Conservation (phyloP, 2,888 invertebrate genomes). For the Drosophila rellima region DNA sequence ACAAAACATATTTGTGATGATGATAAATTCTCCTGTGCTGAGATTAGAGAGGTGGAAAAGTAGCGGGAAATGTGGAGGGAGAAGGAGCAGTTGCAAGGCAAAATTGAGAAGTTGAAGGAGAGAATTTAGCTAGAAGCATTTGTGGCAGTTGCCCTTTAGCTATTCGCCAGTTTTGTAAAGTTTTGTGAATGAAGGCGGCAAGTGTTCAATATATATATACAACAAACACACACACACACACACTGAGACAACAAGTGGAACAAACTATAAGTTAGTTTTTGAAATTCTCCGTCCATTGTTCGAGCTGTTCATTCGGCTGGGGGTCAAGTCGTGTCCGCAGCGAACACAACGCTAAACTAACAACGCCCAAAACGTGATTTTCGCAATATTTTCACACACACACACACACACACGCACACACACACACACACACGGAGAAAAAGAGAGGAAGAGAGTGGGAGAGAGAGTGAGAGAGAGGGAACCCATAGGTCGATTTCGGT, state of each 20-base stretch:
- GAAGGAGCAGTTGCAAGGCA: too few species aligned
- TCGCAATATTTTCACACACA: slow-evolving; percentile 65
- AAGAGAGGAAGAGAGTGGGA: neutral
- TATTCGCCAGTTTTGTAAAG: slow-evolving; percentile 46
- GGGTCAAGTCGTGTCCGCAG: slow-evolving; percentile 55
- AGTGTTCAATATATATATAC: slow-evolving; percentile 28
- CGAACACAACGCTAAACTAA: slow-evolving; percentile 66
- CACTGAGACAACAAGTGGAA: slow-evolving; percentile 58
- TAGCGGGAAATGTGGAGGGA: too few species aligned
- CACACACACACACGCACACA: neutral
- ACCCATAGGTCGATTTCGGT: slow-evolving; percentile 56
- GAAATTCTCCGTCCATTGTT: slow-evolving; percentile 46
- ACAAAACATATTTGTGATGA: slow-evolving; percentile 23
- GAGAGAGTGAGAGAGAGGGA: neutral
- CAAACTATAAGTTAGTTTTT: slow-evolving; percentile 75
- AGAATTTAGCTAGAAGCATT: slow-evolving; percentile 13
- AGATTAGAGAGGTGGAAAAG: neutral
- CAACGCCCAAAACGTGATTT: slow-evolving; percentile 78
- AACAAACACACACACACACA: slow-evolving; percentile 19
- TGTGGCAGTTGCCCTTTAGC: slow-evolving; percentile 36
- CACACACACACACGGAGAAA: neutral
- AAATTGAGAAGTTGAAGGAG: neutral
- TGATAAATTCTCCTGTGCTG: slow-evolving; percentile 31
- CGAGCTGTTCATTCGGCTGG: slow-evolving; percentile 47
- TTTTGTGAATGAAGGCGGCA: slow-evolving; percentile 49